Conservation (phyloP, 2,888 invertebrate genomes). For the Tridacna crocea region DNA sequence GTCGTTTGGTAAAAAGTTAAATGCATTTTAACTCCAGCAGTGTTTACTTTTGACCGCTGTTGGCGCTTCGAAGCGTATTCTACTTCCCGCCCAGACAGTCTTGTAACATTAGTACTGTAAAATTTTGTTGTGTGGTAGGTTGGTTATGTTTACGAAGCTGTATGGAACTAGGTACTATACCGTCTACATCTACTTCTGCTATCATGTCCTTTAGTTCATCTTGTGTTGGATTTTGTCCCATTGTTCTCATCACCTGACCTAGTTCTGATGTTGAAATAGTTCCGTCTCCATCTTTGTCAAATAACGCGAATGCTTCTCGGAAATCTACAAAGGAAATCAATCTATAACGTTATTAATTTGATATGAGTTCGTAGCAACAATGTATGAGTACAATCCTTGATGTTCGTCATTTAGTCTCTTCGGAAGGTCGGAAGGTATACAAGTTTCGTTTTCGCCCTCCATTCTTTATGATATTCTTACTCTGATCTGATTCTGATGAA, state of each 20-base stretch:
- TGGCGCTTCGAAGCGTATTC: background rate
- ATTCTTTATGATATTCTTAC: too few species aligned
- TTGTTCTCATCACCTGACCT: background rate
- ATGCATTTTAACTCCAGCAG: too few species aligned
- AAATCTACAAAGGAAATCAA: background rate
- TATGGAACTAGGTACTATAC: background rate
- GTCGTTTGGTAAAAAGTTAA: too few species aligned
- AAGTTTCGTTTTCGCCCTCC: background rate
- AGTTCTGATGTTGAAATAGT: constrained; percentile 6
- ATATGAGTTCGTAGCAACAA: background rate
- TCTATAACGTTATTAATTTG: too few species aligned
- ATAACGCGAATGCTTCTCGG: constrained; percentile 8
- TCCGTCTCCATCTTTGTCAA: constrained; percentile 19
- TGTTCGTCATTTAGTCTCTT: background rate
- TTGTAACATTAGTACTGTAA: background rate
- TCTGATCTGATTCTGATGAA: too few species aligned
- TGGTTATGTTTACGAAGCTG: too few species aligned
- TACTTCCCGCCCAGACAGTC: background rate
- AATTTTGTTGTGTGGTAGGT: too few species aligned
- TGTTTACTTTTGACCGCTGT: too few species aligned
- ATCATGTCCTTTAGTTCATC: constrained; percentile 7
- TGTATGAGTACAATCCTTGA: background rate
- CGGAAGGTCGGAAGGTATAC: background rate
- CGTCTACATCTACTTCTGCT: constrained; percentile 4
- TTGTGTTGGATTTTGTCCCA: background rate